These are phyloP conservation scores for Acanthurus lineatus DNA, from an alignment of 2,797 vertebrate genomes.

Conservation along the genomic window DNA sequence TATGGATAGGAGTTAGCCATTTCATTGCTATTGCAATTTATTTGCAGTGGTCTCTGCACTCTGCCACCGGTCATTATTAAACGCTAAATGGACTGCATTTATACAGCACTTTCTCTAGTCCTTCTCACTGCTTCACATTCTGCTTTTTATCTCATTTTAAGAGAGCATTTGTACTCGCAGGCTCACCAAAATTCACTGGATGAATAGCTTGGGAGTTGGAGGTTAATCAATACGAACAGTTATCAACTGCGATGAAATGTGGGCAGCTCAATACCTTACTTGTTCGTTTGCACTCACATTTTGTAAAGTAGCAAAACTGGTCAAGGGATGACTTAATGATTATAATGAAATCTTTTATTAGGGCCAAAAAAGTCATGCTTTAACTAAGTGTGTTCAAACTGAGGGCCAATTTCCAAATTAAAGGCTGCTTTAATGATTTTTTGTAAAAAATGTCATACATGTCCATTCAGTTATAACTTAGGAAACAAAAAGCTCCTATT, in stretches of 20 bases:
- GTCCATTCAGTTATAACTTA: no score
- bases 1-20: not conserved
- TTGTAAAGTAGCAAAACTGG: slow-evolving; percentile 9
- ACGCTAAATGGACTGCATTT: no score
- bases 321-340: not conserved
- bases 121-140: slow-evolving; percentile 24
- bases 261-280: slow-evolving; percentile 10
- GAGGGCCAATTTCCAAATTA: not conserved
- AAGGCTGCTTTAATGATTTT: not conserved
- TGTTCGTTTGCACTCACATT: not conserved
- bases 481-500: not conserved
- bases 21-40: slow-evolving; percentile 19
- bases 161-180: slow-evolving; percentile 47
- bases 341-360: not conserved
- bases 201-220: slow-evolving; percentile 43
- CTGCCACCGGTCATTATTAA: no score
- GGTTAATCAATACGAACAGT: slow-evolving; percentile 39
- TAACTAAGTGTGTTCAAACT: not conserved
- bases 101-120: slow-evolving; percentile 26
- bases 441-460: not conserved
- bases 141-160: slow-evolving; percentile 28
- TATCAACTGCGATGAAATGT: slow-evolving; percentile 39
- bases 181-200: slow-evolving; percentile 54
- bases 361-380: not conserved
- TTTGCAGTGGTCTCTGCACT: not conserved